These are phyloP conservation scores for Labia minor DNA, from an alignment of 2,888 invertebrate species.

Conservation along the genomic window DNA sequence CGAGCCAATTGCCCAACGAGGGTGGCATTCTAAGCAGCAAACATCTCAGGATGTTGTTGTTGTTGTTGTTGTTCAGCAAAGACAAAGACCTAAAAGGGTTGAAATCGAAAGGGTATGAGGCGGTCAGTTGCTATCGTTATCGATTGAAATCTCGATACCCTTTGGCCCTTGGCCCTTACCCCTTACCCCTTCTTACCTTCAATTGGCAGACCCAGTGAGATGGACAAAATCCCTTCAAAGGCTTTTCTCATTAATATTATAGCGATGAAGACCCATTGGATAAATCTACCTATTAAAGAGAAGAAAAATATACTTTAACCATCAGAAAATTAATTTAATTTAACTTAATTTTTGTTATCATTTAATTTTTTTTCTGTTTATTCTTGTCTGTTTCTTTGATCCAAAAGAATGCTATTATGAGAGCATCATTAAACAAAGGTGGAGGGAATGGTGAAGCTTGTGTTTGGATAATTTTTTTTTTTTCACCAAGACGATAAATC, in stretches of 20 bases:
- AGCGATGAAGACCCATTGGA: no score
- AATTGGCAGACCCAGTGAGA: not conserved
- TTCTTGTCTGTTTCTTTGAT: no score
- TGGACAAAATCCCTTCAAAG: not conserved
- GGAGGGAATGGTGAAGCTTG: not conserved
- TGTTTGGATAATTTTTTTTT: not conserved
- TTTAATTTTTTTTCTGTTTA: no score
- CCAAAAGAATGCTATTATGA: not conserved
- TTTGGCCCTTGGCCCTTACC: not conserved
- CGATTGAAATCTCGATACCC: not conserved
- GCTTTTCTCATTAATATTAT: not conserved
- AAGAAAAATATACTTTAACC: no score
- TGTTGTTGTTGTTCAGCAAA: slow-evolving; percentile 13
- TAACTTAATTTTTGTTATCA: no score
- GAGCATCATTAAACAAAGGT: not conserved
- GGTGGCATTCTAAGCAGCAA: slow-evolving; percentile 8
- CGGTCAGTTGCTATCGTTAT: not conserved
- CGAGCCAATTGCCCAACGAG: slow-evolving; percentile 7
- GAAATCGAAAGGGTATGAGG: not conserved
- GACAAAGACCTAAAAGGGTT: slow-evolving; percentile 7
- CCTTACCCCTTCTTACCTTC: not conserved
- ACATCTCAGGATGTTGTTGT: not conserved
- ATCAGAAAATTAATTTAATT: no score
- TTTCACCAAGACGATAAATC: not conserved
- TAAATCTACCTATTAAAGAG: no score